Percentiles rank a stretch among this genome's conserved stretches.
Conservation (phyloP, 2,113 vertebrate species). For the Notothenia rossii region DNA sequence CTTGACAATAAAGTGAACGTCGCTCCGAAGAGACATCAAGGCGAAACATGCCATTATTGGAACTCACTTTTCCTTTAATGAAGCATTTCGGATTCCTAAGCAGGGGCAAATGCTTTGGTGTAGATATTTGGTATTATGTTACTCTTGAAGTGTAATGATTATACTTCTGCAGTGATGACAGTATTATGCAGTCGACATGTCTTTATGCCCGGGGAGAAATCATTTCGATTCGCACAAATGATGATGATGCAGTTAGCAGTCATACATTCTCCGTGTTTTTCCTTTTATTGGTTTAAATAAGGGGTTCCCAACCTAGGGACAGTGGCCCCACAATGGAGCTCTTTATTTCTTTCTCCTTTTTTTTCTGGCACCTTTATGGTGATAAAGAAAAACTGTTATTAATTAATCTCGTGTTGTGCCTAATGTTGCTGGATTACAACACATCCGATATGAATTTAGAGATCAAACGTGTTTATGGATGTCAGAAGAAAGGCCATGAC, state of each 20-base stretch:
- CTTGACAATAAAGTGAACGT: conserved; percentile 33
- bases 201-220: conserved; percentile 28
- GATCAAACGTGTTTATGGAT: too few relatives aligned
- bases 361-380: too few relatives aligned
- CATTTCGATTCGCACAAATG: conserved; percentile 32
- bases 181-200: conserved; percentile 41
- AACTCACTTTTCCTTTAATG: conserved; percentile 21
- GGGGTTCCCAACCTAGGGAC: background rate
- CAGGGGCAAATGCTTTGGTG: conserved; percentile 24
- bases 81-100: conserved; percentile 32
- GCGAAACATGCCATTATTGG: conserved; percentile 54
- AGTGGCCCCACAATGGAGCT: background rate
- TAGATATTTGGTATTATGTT: conserved; percentile 31
- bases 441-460: too few relatives aligned
- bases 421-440: too few relatives aligned
- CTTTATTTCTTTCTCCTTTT: too few relatives aligned
- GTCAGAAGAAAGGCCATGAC: too few relatives aligned
- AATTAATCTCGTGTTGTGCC: too few relatives aligned
- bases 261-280: background rate
- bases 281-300: background rate
- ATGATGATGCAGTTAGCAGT: conserved; percentile 26
- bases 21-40: conserved; percentile 15
- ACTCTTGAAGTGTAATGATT: conserved; percentile 28
- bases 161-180: conserved; percentile 24
- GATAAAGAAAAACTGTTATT: too few relatives aligned